phyloP scores from a whole-genome alignment of 2,797 vertebrate species.

The Lithobates sylvaticus region DNA sequence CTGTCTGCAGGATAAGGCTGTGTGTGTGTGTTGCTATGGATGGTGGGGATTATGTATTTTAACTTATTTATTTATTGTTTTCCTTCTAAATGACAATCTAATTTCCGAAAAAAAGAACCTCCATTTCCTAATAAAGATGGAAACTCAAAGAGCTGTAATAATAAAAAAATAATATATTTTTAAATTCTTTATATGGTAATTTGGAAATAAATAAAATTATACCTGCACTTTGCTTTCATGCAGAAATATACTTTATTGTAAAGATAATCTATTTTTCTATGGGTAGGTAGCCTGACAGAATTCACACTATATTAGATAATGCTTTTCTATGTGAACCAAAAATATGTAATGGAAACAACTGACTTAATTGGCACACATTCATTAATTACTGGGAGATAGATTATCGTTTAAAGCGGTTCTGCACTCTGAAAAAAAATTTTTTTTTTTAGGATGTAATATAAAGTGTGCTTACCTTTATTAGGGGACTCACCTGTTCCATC shows the following conservation, averaged over 20 bases:
- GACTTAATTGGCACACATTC: not conserved
- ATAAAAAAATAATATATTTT: conserved; percentile 31
- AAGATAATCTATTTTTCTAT: conserved; percentile 43
- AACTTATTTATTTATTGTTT: conserved; percentile 19
- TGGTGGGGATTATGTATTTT: not conserved
- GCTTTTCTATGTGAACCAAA: not conserved
- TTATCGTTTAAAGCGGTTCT: no score
- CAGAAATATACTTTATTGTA: conserved; percentile 23
- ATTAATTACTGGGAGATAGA: not conserved
- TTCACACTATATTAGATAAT: not conserved
- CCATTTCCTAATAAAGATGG: not conserved
- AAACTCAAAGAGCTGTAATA: not conserved
- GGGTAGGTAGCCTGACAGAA: not conserved
- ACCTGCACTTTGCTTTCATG: not conserved
- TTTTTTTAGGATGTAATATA: no score
- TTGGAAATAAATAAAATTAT: not conserved
- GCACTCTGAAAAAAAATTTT: no score
- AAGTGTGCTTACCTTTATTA: no score
- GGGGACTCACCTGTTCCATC: no score
- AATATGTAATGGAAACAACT: not conserved
- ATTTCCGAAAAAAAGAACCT: not conserved
- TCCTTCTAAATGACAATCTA: conserved; percentile 40
- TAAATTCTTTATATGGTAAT: conserved; percentile 19
- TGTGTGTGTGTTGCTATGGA: not conserved
- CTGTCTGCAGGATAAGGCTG: not conserved